Percentiles rank a stretch among this genome's conserved stretches.
Conservation (phyloP, 2,797 vertebrate genomes). For the Channa striata region DNA sequence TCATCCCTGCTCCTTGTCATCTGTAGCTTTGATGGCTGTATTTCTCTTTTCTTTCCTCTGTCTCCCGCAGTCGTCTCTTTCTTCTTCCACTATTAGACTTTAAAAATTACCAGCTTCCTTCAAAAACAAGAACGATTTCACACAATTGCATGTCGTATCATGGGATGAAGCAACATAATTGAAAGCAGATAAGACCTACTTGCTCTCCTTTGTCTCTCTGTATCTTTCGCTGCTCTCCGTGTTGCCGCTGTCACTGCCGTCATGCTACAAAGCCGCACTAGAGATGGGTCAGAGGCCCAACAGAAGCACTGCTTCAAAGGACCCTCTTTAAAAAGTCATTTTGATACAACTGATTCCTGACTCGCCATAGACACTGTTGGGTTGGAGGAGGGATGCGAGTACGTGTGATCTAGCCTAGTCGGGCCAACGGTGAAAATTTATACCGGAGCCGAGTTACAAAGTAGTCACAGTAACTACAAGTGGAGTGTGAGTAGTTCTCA, state of each 20-base stretch:
- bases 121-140: constrained; percentile 20
- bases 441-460: constrained; percentile 43
- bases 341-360: constrained; percentile 62
- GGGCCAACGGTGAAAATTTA: constrained; percentile 51
- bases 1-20: constrained; percentile 12
- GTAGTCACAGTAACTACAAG: constrained; percentile 31
- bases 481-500: constrained; percentile 36
- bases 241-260: constrained; percentile 16
- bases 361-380: constrained; percentile 42
- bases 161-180: constrained; percentile 28
- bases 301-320: constrained; percentile 60
- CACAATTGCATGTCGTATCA: constrained; percentile 29
- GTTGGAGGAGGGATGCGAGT: constrained; percentile 32
- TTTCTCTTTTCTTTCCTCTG: constrained; percentile 23
- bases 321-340: constrained; percentile 68
- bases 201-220: background rate
- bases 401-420: constrained; percentile 43
- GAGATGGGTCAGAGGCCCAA: constrained; percentile 44
- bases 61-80: constrained; percentile 14
- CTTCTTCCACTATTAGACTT: constrained; percentile 17
- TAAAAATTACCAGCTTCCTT: constrained; percentile 34
- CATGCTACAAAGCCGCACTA: constrained; percentile 41
- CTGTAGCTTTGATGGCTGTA: constrained; percentile 32
- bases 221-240: constrained; percentile 13
- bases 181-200: constrained; percentile 29